Conservation (phyloP, 2,113 vertebrate genomes). For the Rhinoptilus africanus region DNA sequence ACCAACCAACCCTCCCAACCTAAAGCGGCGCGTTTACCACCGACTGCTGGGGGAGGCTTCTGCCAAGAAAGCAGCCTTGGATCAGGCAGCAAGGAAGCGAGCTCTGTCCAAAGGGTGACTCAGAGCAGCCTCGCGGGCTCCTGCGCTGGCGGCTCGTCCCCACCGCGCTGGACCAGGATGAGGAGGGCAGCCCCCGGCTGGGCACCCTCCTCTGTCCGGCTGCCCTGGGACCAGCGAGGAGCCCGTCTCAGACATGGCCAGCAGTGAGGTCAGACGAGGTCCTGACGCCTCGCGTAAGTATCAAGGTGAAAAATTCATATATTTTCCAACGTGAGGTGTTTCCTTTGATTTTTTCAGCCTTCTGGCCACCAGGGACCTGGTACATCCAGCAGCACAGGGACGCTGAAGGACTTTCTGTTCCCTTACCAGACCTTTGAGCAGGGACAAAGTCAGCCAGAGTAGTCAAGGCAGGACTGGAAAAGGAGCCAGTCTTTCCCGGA, state of each 20-base stretch:
- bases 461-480: not conserved
- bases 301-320: not conserved
- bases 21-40: not conserved
- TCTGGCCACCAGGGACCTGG: not conserved
- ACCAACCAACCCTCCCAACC: not conserved
- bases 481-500: not conserved
- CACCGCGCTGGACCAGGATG: accelerated
- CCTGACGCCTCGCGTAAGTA: not conserved
- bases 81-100: not conserved
- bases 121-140: not conserved
- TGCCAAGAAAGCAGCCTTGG: slow-evolving; percentile 49
- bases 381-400: not conserved
- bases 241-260: too few relatives aligned
- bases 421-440: not conserved
- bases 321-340: not conserved
- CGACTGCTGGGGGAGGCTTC: not conserved
- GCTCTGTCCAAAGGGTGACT: slow-evolving; percentile 1
- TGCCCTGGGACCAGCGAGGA: not conserved
- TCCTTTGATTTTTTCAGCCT: not conserved
- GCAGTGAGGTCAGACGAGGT: not conserved
- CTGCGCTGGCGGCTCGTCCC: accelerated
- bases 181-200: accelerated
- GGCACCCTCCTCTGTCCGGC: not conserved
- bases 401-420: not conserved
- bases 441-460: not conserved